These are phyloP conservation scores for Monomorium pharaonis DNA, from an alignment of 1,140 invertebrate species.

Conservation along the genomic window DNA sequence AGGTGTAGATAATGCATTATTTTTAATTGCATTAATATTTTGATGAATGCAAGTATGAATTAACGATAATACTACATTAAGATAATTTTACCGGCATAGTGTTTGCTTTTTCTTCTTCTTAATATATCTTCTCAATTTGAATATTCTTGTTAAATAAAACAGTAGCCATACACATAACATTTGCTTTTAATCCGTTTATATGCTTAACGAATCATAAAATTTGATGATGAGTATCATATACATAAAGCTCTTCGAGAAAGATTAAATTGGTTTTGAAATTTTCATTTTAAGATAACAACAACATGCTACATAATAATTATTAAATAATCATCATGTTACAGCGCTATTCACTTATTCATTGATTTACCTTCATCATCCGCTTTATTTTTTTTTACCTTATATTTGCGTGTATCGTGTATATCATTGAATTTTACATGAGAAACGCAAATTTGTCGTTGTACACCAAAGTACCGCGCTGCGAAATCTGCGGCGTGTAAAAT, in stretches of 20 bases:
- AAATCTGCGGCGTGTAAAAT: conserved; percentile 37
- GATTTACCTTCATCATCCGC: background rate
- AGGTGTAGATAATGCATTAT: background rate
- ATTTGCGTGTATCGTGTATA: background rate
- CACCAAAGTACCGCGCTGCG: background rate
- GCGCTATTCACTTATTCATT: background rate
- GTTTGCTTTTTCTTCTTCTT: background rate
- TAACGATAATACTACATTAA: background rate
- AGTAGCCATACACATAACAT: background rate
- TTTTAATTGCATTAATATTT: background rate
- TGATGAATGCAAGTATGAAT: background rate
- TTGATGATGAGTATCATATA: background rate
- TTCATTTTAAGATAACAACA: background rate
- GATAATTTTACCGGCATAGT: background rate
- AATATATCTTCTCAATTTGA: conserved; percentile 6
- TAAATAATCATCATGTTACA: background rate
- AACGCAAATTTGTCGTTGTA: conserved; percentile 9
- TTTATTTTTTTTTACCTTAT: background rate
- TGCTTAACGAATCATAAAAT: background rate
- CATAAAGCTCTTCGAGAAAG: background rate
- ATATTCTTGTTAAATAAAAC: conserved; percentile 20
- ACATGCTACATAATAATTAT: background rate
- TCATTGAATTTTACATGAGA: conserved; percentile 31
- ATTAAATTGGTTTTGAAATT: background rate
- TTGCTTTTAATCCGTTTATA: background rate